phyloP scores from a whole-genome alignment of 92 coral and sea anemone species.

The Palythoa grandiflora region DNA sequence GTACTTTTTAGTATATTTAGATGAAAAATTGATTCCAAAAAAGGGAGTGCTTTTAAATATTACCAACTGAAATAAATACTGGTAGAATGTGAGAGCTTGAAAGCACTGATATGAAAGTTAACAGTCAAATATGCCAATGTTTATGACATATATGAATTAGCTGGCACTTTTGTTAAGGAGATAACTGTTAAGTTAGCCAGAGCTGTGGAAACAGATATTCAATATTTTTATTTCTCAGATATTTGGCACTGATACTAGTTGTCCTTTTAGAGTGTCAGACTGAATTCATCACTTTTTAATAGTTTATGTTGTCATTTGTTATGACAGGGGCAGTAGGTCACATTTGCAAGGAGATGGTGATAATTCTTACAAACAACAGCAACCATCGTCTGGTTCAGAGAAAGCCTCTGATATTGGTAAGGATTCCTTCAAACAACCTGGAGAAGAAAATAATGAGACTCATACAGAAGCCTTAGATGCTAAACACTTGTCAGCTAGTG shows the following conservation, averaged over 20 bases:
- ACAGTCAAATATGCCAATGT: neutral
- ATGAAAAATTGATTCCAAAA: neutral
- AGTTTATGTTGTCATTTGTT: neutral
- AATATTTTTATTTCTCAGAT: neutral
- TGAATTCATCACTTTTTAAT: neutral
- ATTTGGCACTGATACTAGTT: constrained; percentile 1
- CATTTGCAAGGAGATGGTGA: neutral
- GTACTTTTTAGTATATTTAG: constrained; percentile 2
- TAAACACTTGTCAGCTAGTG: neutral
- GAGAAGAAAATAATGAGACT: neutral
- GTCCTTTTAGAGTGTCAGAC: neutral
- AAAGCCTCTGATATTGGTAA: neutral
- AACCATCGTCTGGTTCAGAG: neutral
- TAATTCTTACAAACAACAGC: neutral
- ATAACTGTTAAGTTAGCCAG: neutral
- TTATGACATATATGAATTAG: neutral
- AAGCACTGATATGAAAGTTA: neutral
- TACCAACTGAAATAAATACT: neutral
- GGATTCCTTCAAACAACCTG: neutral
- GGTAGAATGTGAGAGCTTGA: neutral
- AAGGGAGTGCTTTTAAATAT: neutral
- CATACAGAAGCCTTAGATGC: neutral
- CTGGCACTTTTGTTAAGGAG: neutral
- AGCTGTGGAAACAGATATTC: constrained; percentile 13
- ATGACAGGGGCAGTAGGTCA: constrained; percentile 27